These are phyloP conservation scores for Arvicanthis niloticus DNA, from an alignment of 2,113 vertebrate species.

Conservation along the genomic window DNA sequence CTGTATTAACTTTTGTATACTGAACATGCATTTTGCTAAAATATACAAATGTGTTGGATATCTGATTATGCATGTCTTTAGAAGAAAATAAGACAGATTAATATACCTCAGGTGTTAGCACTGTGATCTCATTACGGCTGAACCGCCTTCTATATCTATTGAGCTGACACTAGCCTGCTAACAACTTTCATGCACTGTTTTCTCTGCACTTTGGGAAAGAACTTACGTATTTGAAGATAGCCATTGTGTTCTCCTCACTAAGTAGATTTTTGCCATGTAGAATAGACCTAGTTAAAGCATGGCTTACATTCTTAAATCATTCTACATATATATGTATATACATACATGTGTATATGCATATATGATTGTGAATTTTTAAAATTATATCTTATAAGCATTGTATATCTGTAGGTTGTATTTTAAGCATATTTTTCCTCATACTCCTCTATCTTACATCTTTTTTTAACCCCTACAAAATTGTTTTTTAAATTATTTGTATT, in stretches of 20 bases:
- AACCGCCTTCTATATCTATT: background rate
- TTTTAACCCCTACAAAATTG: background rate
- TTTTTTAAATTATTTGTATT: background rate
- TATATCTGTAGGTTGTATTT: background rate
- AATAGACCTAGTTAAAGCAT: background rate
- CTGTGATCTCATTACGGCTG: background rate
- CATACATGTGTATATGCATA: background rate
- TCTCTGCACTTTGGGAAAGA: constrained; percentile 29
- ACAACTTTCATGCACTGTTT: background rate
- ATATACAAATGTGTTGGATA: background rate
- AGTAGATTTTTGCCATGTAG: constrained; percentile 45
- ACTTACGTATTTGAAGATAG: background rate
- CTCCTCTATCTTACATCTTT: background rate
- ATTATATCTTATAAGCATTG: background rate
- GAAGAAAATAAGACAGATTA: background rate
- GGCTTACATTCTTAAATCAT: constrained; percentile 5
- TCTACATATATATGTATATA: background rate
- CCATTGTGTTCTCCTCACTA: background rate
- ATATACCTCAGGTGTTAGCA: background rate
- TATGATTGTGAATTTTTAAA: background rate
- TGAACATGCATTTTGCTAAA: constrained; percentile 8
- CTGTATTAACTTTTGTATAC: background rate
- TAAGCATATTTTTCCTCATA: background rate
- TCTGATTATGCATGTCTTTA: background rate
- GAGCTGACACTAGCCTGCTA: background rate